Evolutionary conservation across 2,888 invertebrate genomes (phyloP).

Genomic region (Sepioteuthis lessoniana): DNA sequence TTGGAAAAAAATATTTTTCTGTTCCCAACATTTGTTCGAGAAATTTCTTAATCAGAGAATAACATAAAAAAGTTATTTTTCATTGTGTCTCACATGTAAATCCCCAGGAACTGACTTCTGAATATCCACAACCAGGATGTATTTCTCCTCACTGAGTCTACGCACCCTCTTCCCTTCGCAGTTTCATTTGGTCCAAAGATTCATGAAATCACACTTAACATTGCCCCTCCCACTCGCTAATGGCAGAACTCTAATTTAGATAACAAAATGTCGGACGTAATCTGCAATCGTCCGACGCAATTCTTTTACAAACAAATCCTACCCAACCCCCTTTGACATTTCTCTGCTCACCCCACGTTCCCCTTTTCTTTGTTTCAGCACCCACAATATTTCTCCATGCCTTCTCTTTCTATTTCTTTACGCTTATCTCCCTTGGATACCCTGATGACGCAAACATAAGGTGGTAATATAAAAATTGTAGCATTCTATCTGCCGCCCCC

Average conservation of each 20-base stretch:
- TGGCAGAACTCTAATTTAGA: neutral
- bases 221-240: neutral
- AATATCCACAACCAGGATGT: neutral
- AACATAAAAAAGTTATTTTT: neutral
- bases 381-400: too few species aligned
- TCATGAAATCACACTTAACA: neutral
- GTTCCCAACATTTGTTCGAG: neutral
- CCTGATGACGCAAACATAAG: too few species aligned
- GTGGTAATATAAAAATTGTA: too few species aligned
- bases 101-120: neutral
- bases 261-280: slow-evolving; percentile 16
- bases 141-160: neutral
- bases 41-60: neutral
- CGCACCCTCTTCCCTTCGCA: neutral
- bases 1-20: too few species aligned
- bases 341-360: neutral
- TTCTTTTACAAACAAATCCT: slow-evolving; percentile 14
- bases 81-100: neutral
- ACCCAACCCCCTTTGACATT: neutral
- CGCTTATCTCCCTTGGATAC: too few species aligned
- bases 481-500: too few species aligned
- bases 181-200: neutral
- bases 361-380: neutral
- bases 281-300: neutral
- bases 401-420: too few species aligned